Conservation (phyloP, 2,113 vertebrate species). For the Oryctolagus cuniculus region DNA sequence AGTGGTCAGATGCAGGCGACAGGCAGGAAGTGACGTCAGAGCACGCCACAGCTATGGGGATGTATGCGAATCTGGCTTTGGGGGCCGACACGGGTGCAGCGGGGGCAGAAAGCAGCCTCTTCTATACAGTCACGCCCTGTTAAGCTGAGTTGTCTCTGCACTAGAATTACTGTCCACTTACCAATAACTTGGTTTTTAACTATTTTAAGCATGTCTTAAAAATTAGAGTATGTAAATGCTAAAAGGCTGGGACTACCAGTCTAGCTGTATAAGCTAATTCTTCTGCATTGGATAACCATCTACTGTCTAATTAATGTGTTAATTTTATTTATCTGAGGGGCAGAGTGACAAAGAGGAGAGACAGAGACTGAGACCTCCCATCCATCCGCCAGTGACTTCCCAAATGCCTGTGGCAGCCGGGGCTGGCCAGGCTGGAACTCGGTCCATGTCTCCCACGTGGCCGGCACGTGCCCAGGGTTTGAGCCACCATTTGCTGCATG, state of each 20-base stretch:
- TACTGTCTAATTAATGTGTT: background rate
- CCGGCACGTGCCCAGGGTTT: too few relatives aligned
- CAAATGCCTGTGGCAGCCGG: too few relatives aligned
- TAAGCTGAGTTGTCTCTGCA: accelerated
- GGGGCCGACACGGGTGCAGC: background rate
- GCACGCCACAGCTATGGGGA: background rate
- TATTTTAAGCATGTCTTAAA: background rate
- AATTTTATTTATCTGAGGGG: too few relatives aligned
- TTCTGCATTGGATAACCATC: background rate
- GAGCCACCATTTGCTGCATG: too few relatives aligned
- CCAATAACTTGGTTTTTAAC: background rate
- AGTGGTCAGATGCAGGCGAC: background rate
- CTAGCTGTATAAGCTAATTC: background rate
- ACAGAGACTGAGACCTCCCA: too few relatives aligned
- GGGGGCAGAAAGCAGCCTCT: background rate
- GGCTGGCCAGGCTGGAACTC: too few relatives aligned
- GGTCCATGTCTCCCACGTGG: too few relatives aligned
- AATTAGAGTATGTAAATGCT: background rate
- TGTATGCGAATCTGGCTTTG: background rate
- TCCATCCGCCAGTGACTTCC: too few relatives aligned
- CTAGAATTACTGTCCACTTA: background rate
- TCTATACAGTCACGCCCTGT: too few relatives aligned
- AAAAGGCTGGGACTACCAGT: background rate
- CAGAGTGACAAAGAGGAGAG: too few relatives aligned
- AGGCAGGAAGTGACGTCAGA: background rate